Evolutionary conservation across 2,888 invertebrate genomes (phyloP).

Genomic region (Eueremaeus valkanovi): DNA sequence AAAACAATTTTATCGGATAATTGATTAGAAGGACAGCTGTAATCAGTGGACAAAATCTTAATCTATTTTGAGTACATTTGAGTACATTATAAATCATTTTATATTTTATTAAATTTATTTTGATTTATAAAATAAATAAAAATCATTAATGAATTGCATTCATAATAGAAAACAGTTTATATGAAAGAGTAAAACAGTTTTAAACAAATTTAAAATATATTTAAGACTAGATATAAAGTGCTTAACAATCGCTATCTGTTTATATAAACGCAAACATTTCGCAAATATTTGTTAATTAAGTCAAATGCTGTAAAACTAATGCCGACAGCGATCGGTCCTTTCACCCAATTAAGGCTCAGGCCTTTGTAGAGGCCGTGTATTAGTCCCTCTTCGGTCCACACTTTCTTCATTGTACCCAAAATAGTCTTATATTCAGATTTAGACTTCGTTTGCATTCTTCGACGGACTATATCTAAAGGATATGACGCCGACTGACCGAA

Average conservation of each 20-base stretch:
- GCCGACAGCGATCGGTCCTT: conserved; percentile 66
- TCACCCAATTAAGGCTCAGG: conserved; percentile 98
- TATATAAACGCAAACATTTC: background rate
- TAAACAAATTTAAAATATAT: background rate
- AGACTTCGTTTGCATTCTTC: conserved; percentile 65
- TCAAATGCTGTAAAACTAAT: conserved; percentile 96
- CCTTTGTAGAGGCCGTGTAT: conserved; percentile 92
- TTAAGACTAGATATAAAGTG: background rate
- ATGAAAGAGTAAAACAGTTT: background rate
- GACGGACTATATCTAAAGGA: conserved; percentile 87
- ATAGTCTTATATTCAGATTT: conserved; percentile 64
- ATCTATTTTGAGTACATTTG: too few relatives aligned
- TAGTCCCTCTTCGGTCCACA: conserved; percentile 69
- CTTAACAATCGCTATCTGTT: conserved; percentile 8
- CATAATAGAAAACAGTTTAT: too few relatives aligned
- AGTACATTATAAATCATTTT: too few relatives aligned
- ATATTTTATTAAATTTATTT: too few relatives aligned
- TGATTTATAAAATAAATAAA: background rate
- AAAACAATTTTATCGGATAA: too few relatives aligned
- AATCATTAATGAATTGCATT: background rate
- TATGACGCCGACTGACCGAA: conserved; percentile 93
- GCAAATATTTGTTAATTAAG: conserved; percentile 44
- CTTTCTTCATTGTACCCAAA: conserved; percentile 57
- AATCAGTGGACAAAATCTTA: too few relatives aligned
- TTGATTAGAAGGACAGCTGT: too few relatives aligned